Percentiles rank a stretch among this genome's conserved stretches.
These are phyloP conservation scores for Yasuhikotakia modesta DNA, from an alignment of 2,797 vertebrate species.

Conservation along the genomic window DNA sequence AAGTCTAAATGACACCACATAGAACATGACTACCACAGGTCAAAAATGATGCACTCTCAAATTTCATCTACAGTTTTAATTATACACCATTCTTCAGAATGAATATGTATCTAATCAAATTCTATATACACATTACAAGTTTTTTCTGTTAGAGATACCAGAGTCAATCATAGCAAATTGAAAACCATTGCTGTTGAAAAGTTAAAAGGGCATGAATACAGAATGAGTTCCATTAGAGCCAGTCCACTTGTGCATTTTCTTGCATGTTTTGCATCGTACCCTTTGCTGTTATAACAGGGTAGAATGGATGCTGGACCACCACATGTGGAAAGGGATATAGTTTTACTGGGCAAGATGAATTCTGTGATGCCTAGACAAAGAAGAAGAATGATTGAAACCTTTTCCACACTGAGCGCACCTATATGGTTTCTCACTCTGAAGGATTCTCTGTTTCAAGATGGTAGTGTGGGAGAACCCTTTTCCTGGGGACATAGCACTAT, in stretches of 20 bases:
- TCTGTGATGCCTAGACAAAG: slow-evolving; percentile 81
- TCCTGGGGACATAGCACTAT: slow-evolving; percentile 70
- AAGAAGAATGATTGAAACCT: slow-evolving; percentile 84
- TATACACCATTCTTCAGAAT: slow-evolving; percentile 52
- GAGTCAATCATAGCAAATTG: slow-evolving; percentile 58
- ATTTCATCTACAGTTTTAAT: slow-evolving; percentile 50
- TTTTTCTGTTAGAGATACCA: slow-evolving; percentile 59
- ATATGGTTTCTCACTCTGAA: slow-evolving; percentile 79
- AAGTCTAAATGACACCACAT: not conserved
- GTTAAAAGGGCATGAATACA: slow-evolving; percentile 55
- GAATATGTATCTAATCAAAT: slow-evolving; percentile 50
- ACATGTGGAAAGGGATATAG: not conserved
- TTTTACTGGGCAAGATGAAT: slow-evolving; percentile 77
- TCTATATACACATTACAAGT: slow-evolving; percentile 70
- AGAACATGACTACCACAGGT: slow-evolving; percentile 43
- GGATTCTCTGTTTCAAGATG: slow-evolving; percentile 77
- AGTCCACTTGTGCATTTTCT: slow-evolving; percentile 42
- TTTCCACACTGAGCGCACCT: slow-evolving; percentile 83
- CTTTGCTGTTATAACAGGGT: slow-evolving; percentile 56
- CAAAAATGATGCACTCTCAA: slow-evolving; percentile 49
- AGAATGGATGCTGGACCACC: slow-evolving; percentile 55
- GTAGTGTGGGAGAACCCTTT: slow-evolving; percentile 79
- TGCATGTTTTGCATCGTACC: slow-evolving; percentile 45
- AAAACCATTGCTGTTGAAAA: slow-evolving; percentile 61
- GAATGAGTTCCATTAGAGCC: slow-evolving; percentile 57